Evolutionary conservation across 2,888 invertebrate species (phyloP).

Genomic region (Anthrax anthrax): DNA sequence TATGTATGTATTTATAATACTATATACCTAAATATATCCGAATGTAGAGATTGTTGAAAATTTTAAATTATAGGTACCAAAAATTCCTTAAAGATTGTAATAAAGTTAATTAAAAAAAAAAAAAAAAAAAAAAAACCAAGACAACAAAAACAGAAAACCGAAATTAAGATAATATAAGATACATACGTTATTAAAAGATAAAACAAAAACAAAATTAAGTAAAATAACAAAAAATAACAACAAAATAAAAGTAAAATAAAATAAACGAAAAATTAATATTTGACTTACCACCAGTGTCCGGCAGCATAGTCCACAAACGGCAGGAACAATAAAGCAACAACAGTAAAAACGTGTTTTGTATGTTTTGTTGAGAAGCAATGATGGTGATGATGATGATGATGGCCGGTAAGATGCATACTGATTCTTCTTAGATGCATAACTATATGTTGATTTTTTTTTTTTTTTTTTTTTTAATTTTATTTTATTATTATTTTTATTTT

Average conservation of each 20-base stretch:
- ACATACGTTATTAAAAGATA: too few species aligned
- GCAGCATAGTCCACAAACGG: conserved; percentile 1
- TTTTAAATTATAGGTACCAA: too few species aligned
- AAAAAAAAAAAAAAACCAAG: too few species aligned
- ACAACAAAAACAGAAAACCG: too few species aligned
- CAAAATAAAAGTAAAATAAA: not conserved
- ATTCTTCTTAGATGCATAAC: conserved; percentile 1
- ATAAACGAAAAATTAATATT: not conserved
- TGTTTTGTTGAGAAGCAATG: not conserved
- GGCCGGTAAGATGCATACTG: conserved; percentile 3
- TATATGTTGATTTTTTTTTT: not conserved
- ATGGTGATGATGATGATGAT: not conserved
- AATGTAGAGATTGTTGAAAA: too few species aligned
- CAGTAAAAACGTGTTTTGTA: conserved; percentile 3
- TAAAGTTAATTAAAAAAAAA: too few species aligned
- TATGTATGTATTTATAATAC: too few species aligned
- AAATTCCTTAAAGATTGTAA: too few species aligned
- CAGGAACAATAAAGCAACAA: conserved; percentile 1
- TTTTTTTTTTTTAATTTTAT: not conserved
- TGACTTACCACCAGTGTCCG: conserved; percentile 6
- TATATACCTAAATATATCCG: too few species aligned
- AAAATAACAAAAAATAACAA: too few species aligned
- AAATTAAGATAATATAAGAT: too few species aligned
- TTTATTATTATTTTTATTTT: not conserved
- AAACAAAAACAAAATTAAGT: too few species aligned